A percentile compares a stretch with the other conserved stretches of the same genome.
These are phyloP conservation scores for Menura novaehollandiae DNA, from an alignment of 2,113 vertebrate species.

Conservation along the genomic window DNA sequence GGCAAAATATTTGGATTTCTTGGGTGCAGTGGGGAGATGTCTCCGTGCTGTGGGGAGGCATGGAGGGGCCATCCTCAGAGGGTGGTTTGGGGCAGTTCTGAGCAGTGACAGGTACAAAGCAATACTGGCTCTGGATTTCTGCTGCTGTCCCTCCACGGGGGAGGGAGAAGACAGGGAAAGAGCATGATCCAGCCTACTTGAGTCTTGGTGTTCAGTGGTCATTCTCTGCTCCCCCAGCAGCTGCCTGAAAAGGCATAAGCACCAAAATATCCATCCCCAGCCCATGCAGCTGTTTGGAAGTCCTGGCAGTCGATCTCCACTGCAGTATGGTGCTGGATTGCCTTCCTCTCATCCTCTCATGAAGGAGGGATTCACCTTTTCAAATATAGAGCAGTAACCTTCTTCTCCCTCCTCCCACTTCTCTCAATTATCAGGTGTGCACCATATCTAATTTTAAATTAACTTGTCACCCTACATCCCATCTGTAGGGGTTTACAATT, in stretches of 20 bases:
- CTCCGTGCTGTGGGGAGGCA: background rate
- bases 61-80: background rate
- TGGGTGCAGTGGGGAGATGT: background rate
- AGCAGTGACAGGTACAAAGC: background rate
- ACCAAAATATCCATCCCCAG: background rate
- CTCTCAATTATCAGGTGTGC: slow-evolving; percentile 50
- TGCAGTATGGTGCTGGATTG: background rate
- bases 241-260: background rate
- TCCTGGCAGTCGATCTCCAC: background rate
- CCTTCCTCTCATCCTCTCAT: background rate
- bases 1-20: background rate
- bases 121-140: background rate
- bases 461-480: slow-evolving; percentile 52
- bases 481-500: slow-evolving; percentile 53
- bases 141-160: background rate
- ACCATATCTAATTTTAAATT: slow-evolving; percentile 66
- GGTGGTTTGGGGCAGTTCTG: background rate
- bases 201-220: background rate
- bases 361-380: slow-evolving; percentile 66
- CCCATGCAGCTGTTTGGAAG: background rate
- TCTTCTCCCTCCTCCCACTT: slow-evolving; percentile 20
- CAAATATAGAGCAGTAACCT: slow-evolving; percentile 58
- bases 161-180: background rate
- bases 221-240: background rate
- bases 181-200: background rate